phyloP scores from a whole-genome alignment of 2,888 invertebrate genomes.

The Troides oblongomaculatus region DNA sequence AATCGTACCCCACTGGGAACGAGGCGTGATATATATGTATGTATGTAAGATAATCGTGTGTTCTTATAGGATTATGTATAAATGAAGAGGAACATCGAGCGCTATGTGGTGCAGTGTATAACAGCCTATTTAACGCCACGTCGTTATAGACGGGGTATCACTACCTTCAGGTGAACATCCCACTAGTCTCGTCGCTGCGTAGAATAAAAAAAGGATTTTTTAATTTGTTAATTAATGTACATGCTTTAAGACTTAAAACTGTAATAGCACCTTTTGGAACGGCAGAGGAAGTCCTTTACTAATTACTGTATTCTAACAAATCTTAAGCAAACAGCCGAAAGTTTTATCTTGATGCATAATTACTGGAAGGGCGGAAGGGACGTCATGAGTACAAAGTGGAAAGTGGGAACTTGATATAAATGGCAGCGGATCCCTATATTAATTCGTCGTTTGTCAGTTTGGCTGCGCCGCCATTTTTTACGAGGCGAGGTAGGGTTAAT shows the following conservation, averaged over 20 bases:
- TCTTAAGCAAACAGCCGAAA: slow-evolving; percentile 59
- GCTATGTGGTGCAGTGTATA: too few species aligned
- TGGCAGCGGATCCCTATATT: slow-evolving; percentile 62
- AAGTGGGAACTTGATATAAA: slow-evolving; percentile 63
- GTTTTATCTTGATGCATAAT: slow-evolving; percentile 61
- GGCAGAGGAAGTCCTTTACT: slow-evolving; percentile 17
- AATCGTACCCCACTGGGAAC: too few species aligned
- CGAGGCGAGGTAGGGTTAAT: slow-evolving; percentile 60
- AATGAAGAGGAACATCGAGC: too few species aligned
- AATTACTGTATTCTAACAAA: slow-evolving; percentile 30
- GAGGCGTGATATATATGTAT: too few species aligned
- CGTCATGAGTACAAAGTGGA: slow-evolving; percentile 61
- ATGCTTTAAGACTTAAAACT: slow-evolving; percentile 2
- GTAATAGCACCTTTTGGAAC: not conserved
- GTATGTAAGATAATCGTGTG: too few species aligned
- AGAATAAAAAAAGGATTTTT: too few species aligned
- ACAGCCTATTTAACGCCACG: too few species aligned
- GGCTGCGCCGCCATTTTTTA: slow-evolving; percentile 58
- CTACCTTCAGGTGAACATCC: too few species aligned
- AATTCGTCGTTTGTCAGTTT: slow-evolving; percentile 71
- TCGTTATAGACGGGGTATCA: too few species aligned
- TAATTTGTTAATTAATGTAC: too few species aligned
- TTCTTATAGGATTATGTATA: too few species aligned
- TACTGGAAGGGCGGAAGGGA: slow-evolving; percentile 55
- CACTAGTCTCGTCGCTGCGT: too few species aligned